A percentile compares a stretch with the other conserved stretches of the same genome.
Evolutionary conservation across 2,113 vertebrate genomes (phyloP).

Genomic region (Pelvicachromis taeniatus): DNA sequence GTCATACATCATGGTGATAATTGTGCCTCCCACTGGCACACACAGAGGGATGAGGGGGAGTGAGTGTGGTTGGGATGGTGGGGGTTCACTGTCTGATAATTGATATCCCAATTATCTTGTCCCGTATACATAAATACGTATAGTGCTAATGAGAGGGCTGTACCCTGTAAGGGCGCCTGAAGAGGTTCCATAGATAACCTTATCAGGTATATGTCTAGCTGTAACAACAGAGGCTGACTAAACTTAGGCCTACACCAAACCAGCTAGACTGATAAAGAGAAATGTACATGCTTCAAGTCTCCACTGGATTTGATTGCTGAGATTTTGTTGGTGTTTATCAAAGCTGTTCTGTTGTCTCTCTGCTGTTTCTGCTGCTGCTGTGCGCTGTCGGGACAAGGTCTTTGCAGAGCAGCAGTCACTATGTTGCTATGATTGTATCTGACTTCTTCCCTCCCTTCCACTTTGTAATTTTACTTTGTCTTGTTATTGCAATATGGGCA

Average conservation of each 20-base stretch:
- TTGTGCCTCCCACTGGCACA: slow-evolving; percentile 36
- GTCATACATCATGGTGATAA: slow-evolving; percentile 63
- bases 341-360: background rate
- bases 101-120: slow-evolving; percentile 53
- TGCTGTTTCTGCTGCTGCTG: background rate
- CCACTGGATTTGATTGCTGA: background rate
- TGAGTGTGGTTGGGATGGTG: background rate
- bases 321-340: slow-evolving; percentile 3
- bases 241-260: background rate
- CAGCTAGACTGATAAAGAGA: slow-evolving; percentile 3
- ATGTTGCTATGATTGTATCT: background rate
- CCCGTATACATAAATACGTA: slow-evolving; percentile 48
- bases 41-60: background rate
- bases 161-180: background rate
- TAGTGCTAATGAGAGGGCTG: slow-evolving; percentile 26
- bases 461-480: background rate
- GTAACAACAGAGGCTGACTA: background rate
- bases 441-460: accelerated
- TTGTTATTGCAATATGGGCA: background rate
- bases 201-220: slow-evolving; percentile 1
- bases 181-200: slow-evolving; percentile 16
- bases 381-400: background rate
- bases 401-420: slow-evolving; percentile 5
- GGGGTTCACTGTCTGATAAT: slow-evolving; percentile 30
- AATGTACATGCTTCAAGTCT: background rate